These are phyloP conservation scores for Saccostrea echinata DNA, from an alignment of 1,140 invertebrate genomes.

Conservation along the genomic window DNA sequence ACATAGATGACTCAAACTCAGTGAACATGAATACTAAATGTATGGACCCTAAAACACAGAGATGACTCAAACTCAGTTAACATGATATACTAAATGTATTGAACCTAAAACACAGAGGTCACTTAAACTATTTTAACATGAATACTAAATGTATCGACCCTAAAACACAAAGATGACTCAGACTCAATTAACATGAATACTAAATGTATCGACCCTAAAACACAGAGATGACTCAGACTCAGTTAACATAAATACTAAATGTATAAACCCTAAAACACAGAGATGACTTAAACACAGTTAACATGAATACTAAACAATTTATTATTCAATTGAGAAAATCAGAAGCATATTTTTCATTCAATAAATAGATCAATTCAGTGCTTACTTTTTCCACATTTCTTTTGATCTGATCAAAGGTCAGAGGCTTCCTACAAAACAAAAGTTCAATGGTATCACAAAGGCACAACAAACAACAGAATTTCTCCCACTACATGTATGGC, in stretches of 20 bases:
- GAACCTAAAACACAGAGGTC: too few relatives aligned
- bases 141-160: slow-evolving; percentile 87
- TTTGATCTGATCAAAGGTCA: slow-evolving; percentile 82
- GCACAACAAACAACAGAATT: background rate
- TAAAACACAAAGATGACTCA: slow-evolving; percentile 76
- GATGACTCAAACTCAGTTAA: background rate
- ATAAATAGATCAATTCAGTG: too few relatives aligned
- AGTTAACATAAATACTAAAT: slow-evolving; percentile 65
- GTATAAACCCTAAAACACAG: slow-evolving; percentile 87
- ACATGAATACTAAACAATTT: background rate
- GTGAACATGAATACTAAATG: slow-evolving; percentile 77
- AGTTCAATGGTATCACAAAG: background rate
- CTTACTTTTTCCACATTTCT: slow-evolving; percentile 81
- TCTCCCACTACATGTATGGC: too few relatives aligned
- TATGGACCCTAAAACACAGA: slow-evolving; percentile 87
- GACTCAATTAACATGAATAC: background rate
- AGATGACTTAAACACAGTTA: background rate
- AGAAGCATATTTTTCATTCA: too few relatives aligned
- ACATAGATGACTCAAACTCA: too few relatives aligned
- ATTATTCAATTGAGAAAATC: too few relatives aligned
- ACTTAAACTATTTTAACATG: too few relatives aligned
- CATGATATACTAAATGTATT: background rate
- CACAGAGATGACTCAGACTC: too few relatives aligned
- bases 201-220: too few relatives aligned
- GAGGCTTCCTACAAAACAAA: slow-evolving; percentile 72